phyloP scores from a whole-genome alignment of 2,797 vertebrate genomes.

The Sphaeramia orbicularis region DNA sequence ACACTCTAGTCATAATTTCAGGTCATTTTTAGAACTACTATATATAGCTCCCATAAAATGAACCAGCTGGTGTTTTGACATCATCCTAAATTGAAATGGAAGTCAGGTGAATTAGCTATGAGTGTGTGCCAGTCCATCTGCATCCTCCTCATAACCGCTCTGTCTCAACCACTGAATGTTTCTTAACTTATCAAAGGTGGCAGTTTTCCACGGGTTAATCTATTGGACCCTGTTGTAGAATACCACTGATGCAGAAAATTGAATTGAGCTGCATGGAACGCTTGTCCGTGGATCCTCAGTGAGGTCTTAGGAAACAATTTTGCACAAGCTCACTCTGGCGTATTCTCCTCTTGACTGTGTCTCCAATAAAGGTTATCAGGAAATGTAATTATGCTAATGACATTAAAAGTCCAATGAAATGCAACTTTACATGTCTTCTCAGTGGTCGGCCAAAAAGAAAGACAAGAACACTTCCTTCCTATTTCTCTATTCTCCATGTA shows the following conservation, averaged over 20 bases:
- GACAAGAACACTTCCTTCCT: conserved; percentile 7
- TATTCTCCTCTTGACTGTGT: conserved; percentile 63
- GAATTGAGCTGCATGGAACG: conserved; percentile 51
- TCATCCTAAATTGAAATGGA: conserved; percentile 25
- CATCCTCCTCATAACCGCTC: conserved; percentile 40
- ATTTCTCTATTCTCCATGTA: conserved; percentile 39
- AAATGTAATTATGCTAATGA: conserved; percentile 75
- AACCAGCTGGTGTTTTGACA: conserved; percentile 19
- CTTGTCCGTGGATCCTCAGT: conserved; percentile 32
- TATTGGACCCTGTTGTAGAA: conserved; percentile 57
- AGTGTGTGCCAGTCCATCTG: conserved; percentile 24
- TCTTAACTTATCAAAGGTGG: conserved; percentile 62
- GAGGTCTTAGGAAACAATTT: conserved; percentile 64
- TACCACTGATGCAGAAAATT: conserved; percentile 67
- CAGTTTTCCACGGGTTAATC: conserved; percentile 42
- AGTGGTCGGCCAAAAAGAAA: conserved; percentile 14
- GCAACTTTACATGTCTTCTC: conserved; percentile 49
- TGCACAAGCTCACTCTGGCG: conserved; percentile 53
- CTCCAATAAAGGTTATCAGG: conserved; percentile 61
- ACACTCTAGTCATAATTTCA: too few relatives aligned
- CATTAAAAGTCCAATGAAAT: conserved; percentile 52
- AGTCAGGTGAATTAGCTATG: conserved; percentile 36
- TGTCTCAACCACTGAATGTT: conserved; percentile 49
- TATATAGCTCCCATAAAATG: conserved; percentile 12
- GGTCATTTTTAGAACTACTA: too few relatives aligned